Conservation (phyloP, 1,140 invertebrate species). For the Artemia franciscana region DNA sequence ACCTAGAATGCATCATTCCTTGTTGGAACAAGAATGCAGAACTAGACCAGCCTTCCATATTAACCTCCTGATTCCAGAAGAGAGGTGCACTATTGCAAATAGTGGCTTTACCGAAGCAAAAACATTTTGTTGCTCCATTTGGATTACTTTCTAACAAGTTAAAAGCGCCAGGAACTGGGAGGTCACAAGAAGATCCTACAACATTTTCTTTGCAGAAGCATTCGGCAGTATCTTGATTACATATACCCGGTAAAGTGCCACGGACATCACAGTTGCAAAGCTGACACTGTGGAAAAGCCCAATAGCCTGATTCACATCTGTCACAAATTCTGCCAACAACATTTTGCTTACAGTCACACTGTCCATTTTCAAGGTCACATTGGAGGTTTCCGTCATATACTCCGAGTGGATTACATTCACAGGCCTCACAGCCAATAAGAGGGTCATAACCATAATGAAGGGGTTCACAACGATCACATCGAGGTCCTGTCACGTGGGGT, state of each 20-base stretch:
- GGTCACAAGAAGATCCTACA: conserved; percentile 48
- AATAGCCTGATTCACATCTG: conserved; percentile 56
- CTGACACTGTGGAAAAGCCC: conserved; percentile 64
- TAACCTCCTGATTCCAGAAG: conserved; percentile 23
- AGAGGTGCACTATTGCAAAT: conserved; percentile 44
- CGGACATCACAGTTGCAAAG: conserved; percentile 60
- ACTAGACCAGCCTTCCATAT: conserved; percentile 32
- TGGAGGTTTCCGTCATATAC: conserved; percentile 49
- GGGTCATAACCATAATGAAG: conserved; percentile 85
- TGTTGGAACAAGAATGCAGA: conserved; percentile 17
- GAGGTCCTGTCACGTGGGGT: conserved; percentile 30
- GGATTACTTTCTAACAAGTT: conserved; percentile 63
- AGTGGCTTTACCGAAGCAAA: conserved; percentile 88
- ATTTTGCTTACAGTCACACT: conserved; percentile 67
- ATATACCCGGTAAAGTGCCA: conserved; percentile 73
- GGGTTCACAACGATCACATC: conserved; percentile 64
- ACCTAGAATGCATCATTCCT: not conserved
- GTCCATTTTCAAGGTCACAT: conserved; percentile 54
- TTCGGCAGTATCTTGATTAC: conserved; percentile 50
- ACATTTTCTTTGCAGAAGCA: conserved; percentile 82
- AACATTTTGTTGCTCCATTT: conserved; percentile 84
- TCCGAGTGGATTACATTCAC: conserved; percentile 63
- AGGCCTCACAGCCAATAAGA: conserved; percentile 83
- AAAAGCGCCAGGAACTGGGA: conserved; percentile 73
- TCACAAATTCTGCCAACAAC: conserved; percentile 50